phyloP scores from a whole-genome alignment of 2,888 invertebrate species.

The Diarsia mendica region DNA sequence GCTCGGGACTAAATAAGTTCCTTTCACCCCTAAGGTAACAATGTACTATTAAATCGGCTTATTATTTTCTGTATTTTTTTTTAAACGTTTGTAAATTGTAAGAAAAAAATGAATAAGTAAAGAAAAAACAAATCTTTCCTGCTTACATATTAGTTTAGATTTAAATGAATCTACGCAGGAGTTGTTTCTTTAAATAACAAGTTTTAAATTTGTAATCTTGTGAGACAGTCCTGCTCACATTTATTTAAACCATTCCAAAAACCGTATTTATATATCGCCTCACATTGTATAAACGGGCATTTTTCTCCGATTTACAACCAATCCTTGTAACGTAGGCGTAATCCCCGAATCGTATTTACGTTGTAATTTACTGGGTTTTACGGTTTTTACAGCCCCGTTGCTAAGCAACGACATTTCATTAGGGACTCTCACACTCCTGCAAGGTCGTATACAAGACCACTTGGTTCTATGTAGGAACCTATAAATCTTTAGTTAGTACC shows the following conservation, averaged over 20 bases:
- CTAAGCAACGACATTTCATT: constrained; percentile 71
- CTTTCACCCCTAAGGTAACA: no score
- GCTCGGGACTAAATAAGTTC: no score
- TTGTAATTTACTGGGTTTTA: constrained; percentile 72
- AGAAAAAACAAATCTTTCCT: no score
- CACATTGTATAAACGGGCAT: constrained; percentile 51
- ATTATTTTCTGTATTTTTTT: no score
- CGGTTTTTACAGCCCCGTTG: constrained; percentile 74
- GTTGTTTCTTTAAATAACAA: no score
- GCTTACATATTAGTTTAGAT: no score
- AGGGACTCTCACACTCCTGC: constrained; percentile 43
- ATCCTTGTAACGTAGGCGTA: constrained; percentile 65
- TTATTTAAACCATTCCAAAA: constrained; percentile 15
- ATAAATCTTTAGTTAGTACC: neutral
- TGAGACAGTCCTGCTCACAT: neutral
- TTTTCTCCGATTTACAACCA: constrained; percentile 64
- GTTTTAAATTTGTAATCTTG: no score
- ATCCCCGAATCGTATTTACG: constrained; percentile 72
- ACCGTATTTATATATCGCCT: constrained; percentile 1
- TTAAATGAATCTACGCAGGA: no score
- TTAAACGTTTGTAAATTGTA: no score
- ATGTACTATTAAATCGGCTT: no score
- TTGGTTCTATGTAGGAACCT: neutral
- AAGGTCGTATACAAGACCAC: constrained; percentile 18
- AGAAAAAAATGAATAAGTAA: no score